Percentiles rank a stretch among this genome's conserved stretches.
These are phyloP conservation scores for Hippoglossus hippoglossus DNA, from an alignment of 2,797 vertebrate genomes.

Conservation along the genomic window DNA sequence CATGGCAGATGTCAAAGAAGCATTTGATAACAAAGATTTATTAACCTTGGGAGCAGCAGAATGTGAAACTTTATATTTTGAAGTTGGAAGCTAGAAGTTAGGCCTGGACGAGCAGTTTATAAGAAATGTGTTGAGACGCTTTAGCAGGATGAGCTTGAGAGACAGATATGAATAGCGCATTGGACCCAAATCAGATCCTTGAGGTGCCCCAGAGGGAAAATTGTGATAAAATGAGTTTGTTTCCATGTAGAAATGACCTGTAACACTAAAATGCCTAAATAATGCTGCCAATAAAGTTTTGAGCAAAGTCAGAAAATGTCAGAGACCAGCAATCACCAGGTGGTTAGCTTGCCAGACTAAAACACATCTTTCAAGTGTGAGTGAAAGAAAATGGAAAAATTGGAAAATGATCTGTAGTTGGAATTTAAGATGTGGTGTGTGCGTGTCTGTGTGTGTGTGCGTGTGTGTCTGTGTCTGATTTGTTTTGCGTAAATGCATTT, in stretches of 20 bases:
- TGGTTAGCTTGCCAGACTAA: neutral
- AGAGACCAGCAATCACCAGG: neutral
- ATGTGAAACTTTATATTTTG: neutral
- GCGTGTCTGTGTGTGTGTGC: constrained; percentile 5
- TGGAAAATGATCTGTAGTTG: neutral
- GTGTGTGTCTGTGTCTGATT: neutral
- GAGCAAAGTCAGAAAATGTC: neutral
- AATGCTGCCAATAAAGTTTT: neutral
- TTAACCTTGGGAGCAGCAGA: too few relatives aligned
- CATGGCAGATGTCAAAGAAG: neutral
- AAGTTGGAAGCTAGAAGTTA: neutral
- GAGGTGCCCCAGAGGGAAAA: neutral
- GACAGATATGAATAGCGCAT: neutral
- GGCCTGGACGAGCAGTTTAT: neutral
- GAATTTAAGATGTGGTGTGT: neutral
- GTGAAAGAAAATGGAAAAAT: neutral
- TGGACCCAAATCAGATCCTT: neutral
- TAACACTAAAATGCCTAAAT: neutral
- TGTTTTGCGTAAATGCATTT: constrained; percentile 44
- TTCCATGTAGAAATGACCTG: too few relatives aligned
- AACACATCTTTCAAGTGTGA: neutral
- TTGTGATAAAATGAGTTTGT: neutral
- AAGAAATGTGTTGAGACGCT: neutral
- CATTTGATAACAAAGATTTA: neutral
- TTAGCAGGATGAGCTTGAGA: neutral